Evolutionary conservation across 2,113 vertebrate species (phyloP), one percentile per base, ranked within the genome.

Genomic region (Scartelaos histophorus): DNA sequence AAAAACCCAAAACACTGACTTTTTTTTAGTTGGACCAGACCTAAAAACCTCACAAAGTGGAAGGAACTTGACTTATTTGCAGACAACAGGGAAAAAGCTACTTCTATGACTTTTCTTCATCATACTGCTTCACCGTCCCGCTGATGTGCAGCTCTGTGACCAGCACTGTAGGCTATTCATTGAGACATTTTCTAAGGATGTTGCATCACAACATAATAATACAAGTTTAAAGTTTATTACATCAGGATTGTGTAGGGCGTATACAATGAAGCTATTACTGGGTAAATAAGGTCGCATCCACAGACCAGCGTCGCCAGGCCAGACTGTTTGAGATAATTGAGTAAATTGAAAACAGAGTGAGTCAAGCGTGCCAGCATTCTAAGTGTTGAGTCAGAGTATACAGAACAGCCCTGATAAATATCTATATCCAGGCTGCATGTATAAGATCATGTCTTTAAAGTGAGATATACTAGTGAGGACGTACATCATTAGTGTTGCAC

Each of bases 31-130:
- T 60, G 0, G 0, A 12, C 76, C 73, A 70, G 82, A 70, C 66
- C 57, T 47, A 53, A 77, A 71, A 15, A 73, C 75, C 85, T 83
- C 77, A 17, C 87, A 90, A 91, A 91, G 65, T 71, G 75, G 57
- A 72, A 71, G 85, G 69, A 79, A 83, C 80, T 81, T 43, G 6
- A 43, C 38, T 43, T 43, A 43, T 43, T 43, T 43, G 38, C 38
- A 43, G 38, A 43, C 38, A 43, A 43, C 38, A 43, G 38, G 38
- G 38, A 10, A 43, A 43, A 43, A 43, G 38, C 16, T 75, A n/a
- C 81, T 85, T 71, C 81, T 68, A 66, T 57, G 80, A 75, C 76
- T 66, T 69, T 65, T 79, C 74, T 43, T 43, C 38, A 43, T 43
- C 10, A 43, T 72, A 65, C 60, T 75, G 45, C 69, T 61, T 81